phyloP scores from a whole-genome alignment of 2,888 invertebrate species.

The Aleiodes alternator region DNA sequence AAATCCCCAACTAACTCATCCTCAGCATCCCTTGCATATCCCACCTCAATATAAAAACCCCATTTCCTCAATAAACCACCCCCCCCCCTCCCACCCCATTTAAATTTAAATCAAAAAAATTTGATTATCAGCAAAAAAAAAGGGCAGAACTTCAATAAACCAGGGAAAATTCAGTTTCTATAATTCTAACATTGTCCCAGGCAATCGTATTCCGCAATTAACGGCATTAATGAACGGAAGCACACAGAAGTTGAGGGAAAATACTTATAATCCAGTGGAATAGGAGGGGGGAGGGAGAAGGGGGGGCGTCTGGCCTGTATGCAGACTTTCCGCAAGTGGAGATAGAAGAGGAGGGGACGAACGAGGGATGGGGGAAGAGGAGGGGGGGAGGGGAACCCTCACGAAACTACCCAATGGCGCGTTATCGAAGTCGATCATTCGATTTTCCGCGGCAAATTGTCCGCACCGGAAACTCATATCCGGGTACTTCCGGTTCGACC shows the following conservation, averaged over 20 bases:
- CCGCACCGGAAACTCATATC: constrained; percentile 93
- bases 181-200: constrained; percentile 42
- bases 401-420: constrained; percentile 58
- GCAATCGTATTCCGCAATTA: constrained; percentile 45
- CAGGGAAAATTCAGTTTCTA: constrained; percentile 20
- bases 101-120: too few species aligned
- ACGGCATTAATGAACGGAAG: constrained; percentile 48
- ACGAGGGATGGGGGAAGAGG: too few species aligned
- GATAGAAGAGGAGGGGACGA: too few species aligned
- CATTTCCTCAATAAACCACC: too few species aligned
- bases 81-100: too few species aligned
- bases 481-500: constrained; percentile 77
- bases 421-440: constrained; percentile 77
- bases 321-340: constrained; percentile 46
- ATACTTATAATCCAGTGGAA: constrained; percentile 35
- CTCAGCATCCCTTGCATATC: too few species aligned
- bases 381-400: too few species aligned
- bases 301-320: constrained; percentile 35
- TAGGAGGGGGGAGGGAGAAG: background rate
- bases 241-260: constrained; percentile 36
- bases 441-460: constrained; percentile 86
- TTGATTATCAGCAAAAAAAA: too few species aligned
- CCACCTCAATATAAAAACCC: too few species aligned
- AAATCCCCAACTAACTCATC: too few species aligned
- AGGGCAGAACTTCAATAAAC: background rate